Conservation (phyloP, 2,888 invertebrate species). For the Criorhina ranunculi region DNA sequence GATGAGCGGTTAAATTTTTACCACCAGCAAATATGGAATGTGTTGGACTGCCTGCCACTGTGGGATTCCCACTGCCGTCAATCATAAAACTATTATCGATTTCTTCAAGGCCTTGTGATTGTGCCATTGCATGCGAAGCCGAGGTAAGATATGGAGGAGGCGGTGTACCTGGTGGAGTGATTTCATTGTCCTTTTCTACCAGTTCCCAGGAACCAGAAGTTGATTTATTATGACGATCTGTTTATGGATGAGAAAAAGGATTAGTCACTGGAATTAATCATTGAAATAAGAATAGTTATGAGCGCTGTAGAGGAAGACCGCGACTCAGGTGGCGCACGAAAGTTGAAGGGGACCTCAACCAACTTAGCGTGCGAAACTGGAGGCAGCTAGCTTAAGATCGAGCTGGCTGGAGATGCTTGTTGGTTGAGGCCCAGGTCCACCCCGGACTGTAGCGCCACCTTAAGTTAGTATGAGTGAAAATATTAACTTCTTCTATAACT, state of each 20-base stretch:
- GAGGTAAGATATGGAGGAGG: conserved; percentile 90
- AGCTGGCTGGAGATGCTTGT: too few relatives aligned
- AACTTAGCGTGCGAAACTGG: too few relatives aligned
- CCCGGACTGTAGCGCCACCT: too few relatives aligned
- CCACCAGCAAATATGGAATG: conserved; percentile 79
- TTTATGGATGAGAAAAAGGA: neutral
- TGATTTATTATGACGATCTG: conserved; percentile 83
- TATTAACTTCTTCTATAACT: too few relatives aligned
- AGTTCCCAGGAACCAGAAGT: conserved; percentile 84
- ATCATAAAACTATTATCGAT: conserved; percentile 76
- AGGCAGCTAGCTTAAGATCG: too few relatives aligned
- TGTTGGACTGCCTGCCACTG: conserved; percentile 74
- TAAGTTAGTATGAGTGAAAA: too few relatives aligned
- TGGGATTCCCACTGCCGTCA: conserved; percentile 57
- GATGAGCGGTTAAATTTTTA: conserved; percentile 82
- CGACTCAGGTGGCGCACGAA: too few relatives aligned
- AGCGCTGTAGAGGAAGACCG: too few relatives aligned
- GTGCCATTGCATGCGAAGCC: conserved; percentile 84
- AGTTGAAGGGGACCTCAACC: too few relatives aligned
- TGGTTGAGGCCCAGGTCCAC: too few relatives aligned
- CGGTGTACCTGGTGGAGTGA: conserved; percentile 94
- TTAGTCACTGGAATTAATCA: neutral
- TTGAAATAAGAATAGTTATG: too few relatives aligned
- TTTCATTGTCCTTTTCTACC: conserved; percentile 83
- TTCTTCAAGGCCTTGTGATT: conserved; percentile 71